phyloP scores from a whole-genome alignment of 2,113 vertebrate species.

The Gila orcuttii region DNA sequence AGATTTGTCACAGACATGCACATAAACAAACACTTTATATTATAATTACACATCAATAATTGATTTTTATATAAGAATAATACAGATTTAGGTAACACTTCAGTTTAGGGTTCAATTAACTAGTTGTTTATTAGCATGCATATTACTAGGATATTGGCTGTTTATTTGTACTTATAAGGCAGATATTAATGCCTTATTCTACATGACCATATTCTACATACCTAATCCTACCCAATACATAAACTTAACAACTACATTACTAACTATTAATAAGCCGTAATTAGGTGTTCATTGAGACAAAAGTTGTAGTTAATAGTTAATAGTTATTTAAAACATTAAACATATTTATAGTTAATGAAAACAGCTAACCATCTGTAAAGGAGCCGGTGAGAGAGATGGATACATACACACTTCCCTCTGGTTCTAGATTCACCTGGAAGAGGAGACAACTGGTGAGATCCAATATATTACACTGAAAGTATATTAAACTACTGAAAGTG shows the following conservation, averaged over 20 bases:
- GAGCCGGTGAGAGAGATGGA: slow-evolving; percentile 87
- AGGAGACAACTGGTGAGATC: neutral
- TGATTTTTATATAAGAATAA: neutral
- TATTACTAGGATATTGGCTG: too few species aligned
- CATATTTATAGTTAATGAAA: neutral
- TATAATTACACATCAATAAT: neutral
- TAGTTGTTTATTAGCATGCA: too few species aligned
- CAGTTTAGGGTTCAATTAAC: too few species aligned
- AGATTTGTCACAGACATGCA: neutral
- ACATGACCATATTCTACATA: too few species aligned
- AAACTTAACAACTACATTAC: too few species aligned
- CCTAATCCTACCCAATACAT: too few species aligned
- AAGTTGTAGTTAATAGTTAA: too few species aligned
- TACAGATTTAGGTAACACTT: neutral
- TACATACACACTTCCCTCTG: slow-evolving; percentile 91
- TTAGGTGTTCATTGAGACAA: too few species aligned
- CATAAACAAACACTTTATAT: too few species aligned
- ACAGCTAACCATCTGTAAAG: slow-evolving; percentile 89
- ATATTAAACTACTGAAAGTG: neutral
- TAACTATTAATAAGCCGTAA: too few species aligned
- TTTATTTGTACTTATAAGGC: too few species aligned
- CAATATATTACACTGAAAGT: neutral
- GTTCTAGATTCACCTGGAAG: slow-evolving; percentile 92
- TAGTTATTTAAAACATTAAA: neutral
- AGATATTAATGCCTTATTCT: too few species aligned